Conservation (phyloP, 2,888 invertebrate species). For the Eristalis arbustorum region DNA sequence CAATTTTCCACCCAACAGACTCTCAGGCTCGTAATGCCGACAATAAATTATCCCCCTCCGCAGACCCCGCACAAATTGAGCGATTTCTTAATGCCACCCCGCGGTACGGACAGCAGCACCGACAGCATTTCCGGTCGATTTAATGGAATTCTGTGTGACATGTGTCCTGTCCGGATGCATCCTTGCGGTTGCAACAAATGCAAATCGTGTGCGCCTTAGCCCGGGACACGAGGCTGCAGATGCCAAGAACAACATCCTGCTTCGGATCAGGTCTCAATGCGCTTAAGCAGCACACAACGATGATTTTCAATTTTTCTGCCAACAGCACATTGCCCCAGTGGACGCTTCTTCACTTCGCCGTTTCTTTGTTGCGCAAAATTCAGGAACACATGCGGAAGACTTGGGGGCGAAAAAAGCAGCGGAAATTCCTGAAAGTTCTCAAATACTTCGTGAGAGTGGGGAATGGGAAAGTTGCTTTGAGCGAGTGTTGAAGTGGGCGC, state of each 20-base stretch:
- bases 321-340: slow-evolving; percentile 1
- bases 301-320: neutral
- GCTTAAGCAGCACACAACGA: no score
- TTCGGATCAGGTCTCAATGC: neutral
- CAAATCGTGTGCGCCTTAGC: neutral
- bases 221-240: neutral
- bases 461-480: neutral
- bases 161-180: neutral
- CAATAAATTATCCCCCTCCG: no score
- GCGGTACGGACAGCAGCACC: neutral
- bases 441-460: neutral
- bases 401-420: neutral
- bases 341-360: neutral
- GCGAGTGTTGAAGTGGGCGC: neutral
- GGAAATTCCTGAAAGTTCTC: neutral
- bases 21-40: neutral
- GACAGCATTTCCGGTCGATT: neutral
- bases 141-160: neutral
- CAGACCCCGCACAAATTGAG: neutral
- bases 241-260: neutral
- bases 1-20: neutral
- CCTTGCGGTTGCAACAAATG: neutral
- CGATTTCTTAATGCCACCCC: neutral
- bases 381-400: neutral
- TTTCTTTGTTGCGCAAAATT: slow-evolving; percentile 11